Percentiles rank a stretch among this genome's conserved stretches.
These are phyloP conservation scores for Calliphora vicina DNA, from an alignment of 1,140 invertebrate genomes.

Conservation along the genomic window DNA sequence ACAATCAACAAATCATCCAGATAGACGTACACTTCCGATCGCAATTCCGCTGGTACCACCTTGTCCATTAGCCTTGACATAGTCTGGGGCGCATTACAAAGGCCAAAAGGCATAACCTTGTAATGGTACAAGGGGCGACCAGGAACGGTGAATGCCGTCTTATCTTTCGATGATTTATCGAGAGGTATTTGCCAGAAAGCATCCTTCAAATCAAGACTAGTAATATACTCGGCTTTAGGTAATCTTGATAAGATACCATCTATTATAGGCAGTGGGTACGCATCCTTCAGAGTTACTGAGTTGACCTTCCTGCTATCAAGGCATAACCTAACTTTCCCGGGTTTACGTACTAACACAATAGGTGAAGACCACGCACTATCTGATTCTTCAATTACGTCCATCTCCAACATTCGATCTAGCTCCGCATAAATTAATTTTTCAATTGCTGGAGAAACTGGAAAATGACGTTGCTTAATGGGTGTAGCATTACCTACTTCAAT, in stretches of 20 bases:
- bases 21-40: not conserved
- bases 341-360: not conserved
- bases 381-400: not conserved
- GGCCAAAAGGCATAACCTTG: constrained; percentile 27
- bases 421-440: not conserved
- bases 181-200: constrained; percentile 1
- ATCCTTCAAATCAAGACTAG: not conserved
- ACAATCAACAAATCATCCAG: not conserved
- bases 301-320: not conserved
- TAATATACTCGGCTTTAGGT: not conserved
- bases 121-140: not conserved
- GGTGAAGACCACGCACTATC: not conserved
- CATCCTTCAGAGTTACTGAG: not conserved
- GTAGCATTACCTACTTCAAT: not conserved
- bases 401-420: not conserved
- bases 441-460: not conserved
- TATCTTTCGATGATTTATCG: not conserved
- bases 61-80: constrained; percentile 35
- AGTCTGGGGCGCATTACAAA: constrained; percentile 34
- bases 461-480: not conserved
- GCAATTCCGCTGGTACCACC: not conserved
- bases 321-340: not conserved
- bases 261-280: not conserved
- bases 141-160: not conserved
- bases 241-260: not conserved